Percentiles rank a stretch among this genome's conserved stretches.
phyloP scores from a whole-genome alignment of 2,113 vertebrate species.

The Bagarius yarrelli region DNA sequence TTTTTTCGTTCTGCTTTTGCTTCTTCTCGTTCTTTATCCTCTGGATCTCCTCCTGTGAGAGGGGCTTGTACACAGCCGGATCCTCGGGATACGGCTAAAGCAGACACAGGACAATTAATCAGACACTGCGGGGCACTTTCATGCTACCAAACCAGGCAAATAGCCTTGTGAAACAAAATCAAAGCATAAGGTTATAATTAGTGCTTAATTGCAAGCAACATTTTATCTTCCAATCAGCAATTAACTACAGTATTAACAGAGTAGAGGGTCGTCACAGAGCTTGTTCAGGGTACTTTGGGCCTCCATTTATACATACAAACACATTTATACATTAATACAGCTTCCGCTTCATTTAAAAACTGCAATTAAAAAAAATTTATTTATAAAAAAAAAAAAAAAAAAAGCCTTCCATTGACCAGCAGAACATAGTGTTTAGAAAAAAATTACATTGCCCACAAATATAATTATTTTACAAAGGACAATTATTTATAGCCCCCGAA shows the following conservation, averaged over 20 bases:
- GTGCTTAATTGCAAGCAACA: not conserved
- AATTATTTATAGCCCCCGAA: not conserved
- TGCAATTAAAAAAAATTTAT: not conserved
- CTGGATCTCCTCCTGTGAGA: constrained; percentile 97
- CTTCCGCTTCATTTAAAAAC: not conserved
- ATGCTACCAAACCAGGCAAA: not conserved
- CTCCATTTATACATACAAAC: not conserved
- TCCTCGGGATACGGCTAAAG: constrained; percentile 96
- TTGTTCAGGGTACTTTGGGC: not conserved
- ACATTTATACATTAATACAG: not conserved
- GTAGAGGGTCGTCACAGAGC: not conserved
- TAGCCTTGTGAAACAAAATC: not conserved
- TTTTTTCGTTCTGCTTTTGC: constrained; percentile 98
- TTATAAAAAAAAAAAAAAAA: too few species aligned
- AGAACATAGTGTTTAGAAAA: not conserved
- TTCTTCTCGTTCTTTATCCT: constrained; percentile 99
- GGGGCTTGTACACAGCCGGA: constrained; percentile 98
- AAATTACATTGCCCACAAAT: not conserved
- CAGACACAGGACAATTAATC: constrained; percentile 19
- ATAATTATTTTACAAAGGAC: not conserved
- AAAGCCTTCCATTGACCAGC: too few species aligned
- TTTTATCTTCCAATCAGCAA: not conserved
- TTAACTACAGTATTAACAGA: not conserved
- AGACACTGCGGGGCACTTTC: not conserved
- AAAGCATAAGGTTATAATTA: not conserved